These are phyloP conservation scores for Lissocephala sabroskyi DNA, from an alignment of 2,888 invertebrate species.

Conservation along the genomic window DNA sequence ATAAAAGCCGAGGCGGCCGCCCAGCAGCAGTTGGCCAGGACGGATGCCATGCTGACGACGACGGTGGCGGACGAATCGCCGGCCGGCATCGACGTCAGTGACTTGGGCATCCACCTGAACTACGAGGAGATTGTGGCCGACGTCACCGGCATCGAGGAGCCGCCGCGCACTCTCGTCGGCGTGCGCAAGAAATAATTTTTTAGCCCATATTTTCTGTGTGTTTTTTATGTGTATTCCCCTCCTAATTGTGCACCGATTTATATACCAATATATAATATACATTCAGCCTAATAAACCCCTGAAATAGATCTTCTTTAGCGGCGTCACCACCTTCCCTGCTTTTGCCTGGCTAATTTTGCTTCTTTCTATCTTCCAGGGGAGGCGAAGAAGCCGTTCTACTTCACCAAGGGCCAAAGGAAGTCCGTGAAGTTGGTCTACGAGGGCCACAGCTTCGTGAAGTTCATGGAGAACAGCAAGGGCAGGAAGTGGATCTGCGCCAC, in stretches of 20 bases:
- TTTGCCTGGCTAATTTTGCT: too few relatives aligned
- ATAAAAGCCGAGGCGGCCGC: not conserved
- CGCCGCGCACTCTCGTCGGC: not conserved
- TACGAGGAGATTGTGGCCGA: conserved; percentile 71
- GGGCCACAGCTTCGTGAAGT: conserved; percentile 68
- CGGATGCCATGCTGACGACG: conserved; percentile 42
- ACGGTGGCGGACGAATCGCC: conserved; percentile 39
- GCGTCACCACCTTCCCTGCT: too few relatives aligned
- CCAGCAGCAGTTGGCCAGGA: conserved; percentile 26
- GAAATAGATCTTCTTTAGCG: too few relatives aligned
- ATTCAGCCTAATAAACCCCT: conserved; percentile 31
- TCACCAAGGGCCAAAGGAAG: conserved; percentile 67
- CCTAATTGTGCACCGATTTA: too few relatives aligned
- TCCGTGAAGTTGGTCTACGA: conserved; percentile 66
- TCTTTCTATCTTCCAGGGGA: too few relatives aligned
- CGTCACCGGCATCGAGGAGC: conserved; percentile 65
- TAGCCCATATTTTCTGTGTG: too few relatives aligned
- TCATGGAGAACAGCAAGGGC: conserved; percentile 67
- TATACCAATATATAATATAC: conserved; percentile 15
- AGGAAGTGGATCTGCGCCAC: conserved; percentile 71
- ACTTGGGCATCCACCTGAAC: conserved; percentile 67
- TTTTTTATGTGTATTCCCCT: not conserved
- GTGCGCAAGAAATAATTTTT: not conserved
- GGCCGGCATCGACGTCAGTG: conserved; percentile 47
- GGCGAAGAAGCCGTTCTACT: conserved; percentile 48